phyloP scores from a whole-genome alignment of 2,113 vertebrate species.

The Picathartes gymnocephalus region DNA sequence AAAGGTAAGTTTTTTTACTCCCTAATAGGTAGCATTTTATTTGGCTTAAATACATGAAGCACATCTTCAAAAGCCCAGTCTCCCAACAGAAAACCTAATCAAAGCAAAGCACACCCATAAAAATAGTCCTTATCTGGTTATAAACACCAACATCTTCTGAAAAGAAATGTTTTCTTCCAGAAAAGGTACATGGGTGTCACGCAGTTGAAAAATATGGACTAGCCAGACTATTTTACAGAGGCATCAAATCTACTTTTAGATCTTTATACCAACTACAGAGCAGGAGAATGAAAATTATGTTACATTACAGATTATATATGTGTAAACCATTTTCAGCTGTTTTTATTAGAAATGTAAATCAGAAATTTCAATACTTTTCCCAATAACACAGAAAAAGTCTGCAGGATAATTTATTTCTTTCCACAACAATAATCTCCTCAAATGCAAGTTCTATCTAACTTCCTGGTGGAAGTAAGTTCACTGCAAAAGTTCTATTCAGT shows the following conservation, averaged over 20 bases:
- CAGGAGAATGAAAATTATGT: neutral
- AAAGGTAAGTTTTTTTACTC: neutral
- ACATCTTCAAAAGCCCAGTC: slow-evolving; percentile 41
- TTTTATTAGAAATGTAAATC: slow-evolving; percentile 40
- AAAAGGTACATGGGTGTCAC: neutral
- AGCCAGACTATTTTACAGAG: neutral
- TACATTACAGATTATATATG: neutral
- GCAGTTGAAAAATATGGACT: neutral
- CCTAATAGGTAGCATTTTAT: slow-evolving; percentile 11
- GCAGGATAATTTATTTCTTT: neutral
- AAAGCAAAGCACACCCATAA: neutral
- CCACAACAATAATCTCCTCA: neutral
- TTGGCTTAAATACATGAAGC: slow-evolving; percentile 35
- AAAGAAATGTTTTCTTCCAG: neutral
- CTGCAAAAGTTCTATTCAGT: neutral
- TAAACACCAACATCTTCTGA: slow-evolving; percentile 23
- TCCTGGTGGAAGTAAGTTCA: neutral
- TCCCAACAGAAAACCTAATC: slow-evolving; percentile 19
- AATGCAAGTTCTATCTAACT: neutral
- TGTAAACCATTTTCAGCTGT: neutral
- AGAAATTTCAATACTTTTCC: neutral
- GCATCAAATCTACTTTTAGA: slow-evolving; percentile 14
- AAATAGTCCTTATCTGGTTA: slow-evolving; percentile 24
- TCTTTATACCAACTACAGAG: slow-evolving; percentile 8
- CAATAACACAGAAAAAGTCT: neutral